Base-by-base conservation (phyloP, 2,113 vertebrate species). In the Stigmatopora argus region DNA sequence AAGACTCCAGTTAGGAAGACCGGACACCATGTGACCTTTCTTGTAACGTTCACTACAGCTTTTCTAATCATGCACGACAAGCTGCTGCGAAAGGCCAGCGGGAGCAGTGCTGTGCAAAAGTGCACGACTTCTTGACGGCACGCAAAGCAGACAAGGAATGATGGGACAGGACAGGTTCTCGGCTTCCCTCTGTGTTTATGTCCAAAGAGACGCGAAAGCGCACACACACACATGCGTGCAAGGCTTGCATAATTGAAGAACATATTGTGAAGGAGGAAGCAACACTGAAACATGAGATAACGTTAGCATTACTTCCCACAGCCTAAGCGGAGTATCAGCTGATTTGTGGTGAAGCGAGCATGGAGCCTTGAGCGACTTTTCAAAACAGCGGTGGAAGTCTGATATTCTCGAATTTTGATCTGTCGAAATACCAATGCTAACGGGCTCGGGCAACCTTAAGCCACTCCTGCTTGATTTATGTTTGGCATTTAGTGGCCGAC, bases 241-340 rank as follows among this genome's bases (percentile, higher is more conserved):
- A 52, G 19, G 65, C 70, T 86, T 84, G 83, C 85, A 86, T 84
- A 84, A 88, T 78, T 85, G 49, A 82, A 78, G 74, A 79, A 79
- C 76, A 81, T 63, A 70, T 66, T 81, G 78, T 76, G 47, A 82
- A 68, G 69, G 70, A 82, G 84, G 81, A 81, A 87, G 82, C 59
- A 19, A 65, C 4, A 1, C 74, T 71, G 81, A 86, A 85, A 87
- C 79, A 77, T 71, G 78, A 85, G 80, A 86, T 81, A 77, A 83
- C 69, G 68, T 66, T 45, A 13, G 69, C 57, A 44, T 58, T 64
- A 75, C 71, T 83, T 83, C 78, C 77, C 70, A 75, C 46, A 64
- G 61, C 70, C 61, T 0, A 48, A 74, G 64, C 73, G 67, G 38
- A 15, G 71, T 41, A 61, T 86, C 83, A 83, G 81, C 82, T 85